A percentile compares a stretch with the other conserved stretches of the same genome.
Conservation (phyloP, 2,797 vertebrate species). For the Tenualosa thibaudeaui region DNA sequence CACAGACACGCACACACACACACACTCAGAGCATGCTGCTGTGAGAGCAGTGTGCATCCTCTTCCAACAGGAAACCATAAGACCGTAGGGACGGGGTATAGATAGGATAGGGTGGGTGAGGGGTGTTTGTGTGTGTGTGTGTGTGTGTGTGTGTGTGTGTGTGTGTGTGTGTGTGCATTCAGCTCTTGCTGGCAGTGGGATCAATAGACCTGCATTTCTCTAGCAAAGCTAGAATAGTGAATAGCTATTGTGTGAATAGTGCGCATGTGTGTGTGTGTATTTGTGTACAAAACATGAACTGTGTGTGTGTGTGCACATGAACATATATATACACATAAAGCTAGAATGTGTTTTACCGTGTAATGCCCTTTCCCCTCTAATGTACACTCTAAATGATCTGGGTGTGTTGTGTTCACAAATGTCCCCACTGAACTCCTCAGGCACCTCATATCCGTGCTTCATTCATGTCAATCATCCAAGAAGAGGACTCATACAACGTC, state of each 20-base stretch:
- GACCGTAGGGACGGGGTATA: slow-evolving; percentile 51
- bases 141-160: neutral
- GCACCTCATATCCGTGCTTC: neutral
- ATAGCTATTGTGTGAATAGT: neutral
- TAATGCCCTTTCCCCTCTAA: neutral
- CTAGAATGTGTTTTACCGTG: neutral
- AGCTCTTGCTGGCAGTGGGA: slow-evolving; percentile 25
- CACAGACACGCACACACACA: neutral
- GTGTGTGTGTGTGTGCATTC: slow-evolving; percentile 43
- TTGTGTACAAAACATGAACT: slow-evolving; percentile 5
- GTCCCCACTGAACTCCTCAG: neutral
- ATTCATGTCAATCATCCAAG: neutral
- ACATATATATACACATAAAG: too few species aligned
- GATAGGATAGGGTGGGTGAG: neutral
- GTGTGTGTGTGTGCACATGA: neutral
- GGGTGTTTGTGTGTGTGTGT: slow-evolving; percentile 33
- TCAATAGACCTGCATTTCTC: slow-evolving; percentile 43
- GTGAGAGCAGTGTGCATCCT: slow-evolving; percentile 43
- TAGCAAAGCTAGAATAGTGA: neutral
- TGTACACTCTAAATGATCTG: neutral
- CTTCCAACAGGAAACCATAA: slow-evolving; percentile 69
- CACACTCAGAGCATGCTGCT: slow-evolving; percentile 58
- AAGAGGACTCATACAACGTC: neutral
- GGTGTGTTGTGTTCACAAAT: too few species aligned
- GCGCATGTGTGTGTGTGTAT: neutral